Conservation (phyloP, 2,797 vertebrate genomes). For the Amphiprion clarkii region DNA sequence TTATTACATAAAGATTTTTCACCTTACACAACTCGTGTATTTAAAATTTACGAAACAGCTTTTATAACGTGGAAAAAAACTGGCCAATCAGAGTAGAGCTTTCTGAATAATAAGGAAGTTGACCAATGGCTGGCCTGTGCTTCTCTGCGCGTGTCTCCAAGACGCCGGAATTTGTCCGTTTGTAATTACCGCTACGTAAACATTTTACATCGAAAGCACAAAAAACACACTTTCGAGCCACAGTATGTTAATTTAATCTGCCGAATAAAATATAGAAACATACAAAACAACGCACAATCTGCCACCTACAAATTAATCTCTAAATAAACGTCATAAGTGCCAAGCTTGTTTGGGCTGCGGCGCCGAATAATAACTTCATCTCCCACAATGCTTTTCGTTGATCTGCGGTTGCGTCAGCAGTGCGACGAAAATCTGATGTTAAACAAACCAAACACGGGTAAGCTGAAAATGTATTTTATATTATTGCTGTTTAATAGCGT, state of each 20-base stretch:
- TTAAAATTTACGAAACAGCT: constrained; percentile 72
- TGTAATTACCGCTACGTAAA: neutral
- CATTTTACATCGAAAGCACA: rapidly evolving
- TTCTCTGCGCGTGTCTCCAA: neutral
- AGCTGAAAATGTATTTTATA: constrained; percentile 9
- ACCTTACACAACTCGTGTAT: constrained; percentile 63
- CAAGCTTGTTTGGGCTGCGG: neutral
- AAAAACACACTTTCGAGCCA: neutral
- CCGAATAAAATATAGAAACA: neutral
- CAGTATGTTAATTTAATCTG: neutral
- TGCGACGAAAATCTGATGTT: constrained; percentile 62
- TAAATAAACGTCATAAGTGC: neutral
- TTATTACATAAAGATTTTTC: neutral
- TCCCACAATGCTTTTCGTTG: constrained; percentile 60
- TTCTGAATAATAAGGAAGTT: neutral
- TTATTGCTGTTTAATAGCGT: neutral
- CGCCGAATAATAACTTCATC: constrained; percentile 7
- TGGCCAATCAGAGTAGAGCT: constrained; percentile 67
- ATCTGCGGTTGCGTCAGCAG: constrained; percentile 25
- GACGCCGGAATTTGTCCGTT: constrained; percentile 5
- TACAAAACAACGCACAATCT: rapidly evolving
- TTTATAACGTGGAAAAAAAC: constrained; percentile 64
- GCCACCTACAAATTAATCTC: rapidly evolving
- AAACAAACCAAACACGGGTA: constrained; percentile 70
- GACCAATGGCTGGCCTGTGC: constrained; percentile 60